Evolutionary conservation across 30 jellyfish, hydroid and myxozoan genomes (phyloP).

Genomic region (Mastigias papua): DNA sequence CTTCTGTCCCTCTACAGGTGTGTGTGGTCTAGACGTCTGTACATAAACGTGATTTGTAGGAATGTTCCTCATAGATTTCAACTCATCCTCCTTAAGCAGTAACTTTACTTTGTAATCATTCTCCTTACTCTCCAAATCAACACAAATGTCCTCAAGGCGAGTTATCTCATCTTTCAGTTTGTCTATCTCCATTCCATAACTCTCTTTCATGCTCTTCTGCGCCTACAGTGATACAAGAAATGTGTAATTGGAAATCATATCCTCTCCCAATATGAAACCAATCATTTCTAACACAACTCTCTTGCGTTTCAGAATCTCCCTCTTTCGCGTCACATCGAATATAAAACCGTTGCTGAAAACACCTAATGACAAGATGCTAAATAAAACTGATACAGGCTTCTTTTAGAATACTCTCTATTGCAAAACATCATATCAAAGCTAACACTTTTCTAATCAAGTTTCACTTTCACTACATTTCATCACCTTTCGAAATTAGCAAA

Average conservation of each 20-base stretch:
- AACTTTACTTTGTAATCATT: slow-evolving; percentile 19
- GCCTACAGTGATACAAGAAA: slow-evolving; percentile 6
- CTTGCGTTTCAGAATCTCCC: too few species aligned
- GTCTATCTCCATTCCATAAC: slow-evolving; percentile 26
- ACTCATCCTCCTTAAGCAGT: background rate
- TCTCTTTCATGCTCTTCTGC: slow-evolving; percentile 8
- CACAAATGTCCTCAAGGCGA: slow-evolving; percentile 58
- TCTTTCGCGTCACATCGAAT: too few species aligned
- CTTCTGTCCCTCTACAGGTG: slow-evolving; percentile 58
- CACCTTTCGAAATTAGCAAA: too few species aligned
- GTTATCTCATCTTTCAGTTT: slow-evolving; percentile 45
- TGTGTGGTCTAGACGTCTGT: slow-evolving; percentile 73
- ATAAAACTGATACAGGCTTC: too few species aligned
- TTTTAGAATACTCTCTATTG: too few species aligned
- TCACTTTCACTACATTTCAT: too few species aligned
- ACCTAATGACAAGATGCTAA: too few species aligned
- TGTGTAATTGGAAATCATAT: background rate
- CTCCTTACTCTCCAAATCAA: slow-evolving; percentile 61
- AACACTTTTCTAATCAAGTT: too few species aligned
- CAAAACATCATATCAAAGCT: too few species aligned
- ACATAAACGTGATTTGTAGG: slow-evolving; percentile 43
- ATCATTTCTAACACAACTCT: too few species aligned
- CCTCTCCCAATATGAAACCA: background rate
- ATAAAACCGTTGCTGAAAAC: too few species aligned
- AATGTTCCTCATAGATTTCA: background rate